phyloP scores from a whole-genome alignment of 92 coral and sea anemone genomes.

The Phymanthus crucifer region DNA sequence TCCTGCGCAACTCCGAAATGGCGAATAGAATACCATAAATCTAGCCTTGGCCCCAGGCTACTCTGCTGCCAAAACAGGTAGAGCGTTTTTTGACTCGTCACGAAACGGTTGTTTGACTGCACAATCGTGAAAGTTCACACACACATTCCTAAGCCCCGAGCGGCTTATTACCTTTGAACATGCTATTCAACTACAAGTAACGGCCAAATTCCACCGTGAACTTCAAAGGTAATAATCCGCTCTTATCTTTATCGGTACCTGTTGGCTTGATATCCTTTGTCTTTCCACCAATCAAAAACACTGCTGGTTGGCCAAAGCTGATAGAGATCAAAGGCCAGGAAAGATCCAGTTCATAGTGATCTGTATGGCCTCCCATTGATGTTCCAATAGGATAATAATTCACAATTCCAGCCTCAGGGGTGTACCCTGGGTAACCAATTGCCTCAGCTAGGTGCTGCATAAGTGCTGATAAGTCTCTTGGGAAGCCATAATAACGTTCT shows the following conservation, averaged over 20 bases:
- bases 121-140: too few relatives aligned
- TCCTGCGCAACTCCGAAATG: too few relatives aligned
- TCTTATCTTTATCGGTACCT: slow-evolving; percentile 48
- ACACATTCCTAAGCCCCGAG: too few relatives aligned
- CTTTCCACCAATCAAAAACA: slow-evolving; percentile 93
- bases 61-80: too few relatives aligned
- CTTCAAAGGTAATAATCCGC: too few relatives aligned
- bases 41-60: too few relatives aligned
- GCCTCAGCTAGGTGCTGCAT: slow-evolving; percentile 80
- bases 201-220: too few relatives aligned
- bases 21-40: too few relatives aligned
- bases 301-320: slow-evolving; percentile 98
- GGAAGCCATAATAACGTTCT: slow-evolving; percentile 83
- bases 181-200: too few relatives aligned
- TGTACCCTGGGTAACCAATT: slow-evolving; percentile 85
- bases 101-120: too few relatives aligned
- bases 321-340: slow-evolving; percentile 94
- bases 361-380: slow-evolving; percentile 99
- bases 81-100: too few relatives aligned
- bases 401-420: slow-evolving; percentile 96
- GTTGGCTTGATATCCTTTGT: slow-evolving; percentile 84
- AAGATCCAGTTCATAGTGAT: slow-evolving; percentile 91
- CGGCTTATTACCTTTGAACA: too few relatives aligned
- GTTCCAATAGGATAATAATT: slow-evolving; percentile 94
- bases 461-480: slow-evolving; percentile 75